A percentile compares a stretch with the other conserved stretches of the same genome.
These are phyloP conservation scores for Drosophila repleta DNA, from an alignment of 1,140 invertebrate genomes.

Conservation along the genomic window DNA sequence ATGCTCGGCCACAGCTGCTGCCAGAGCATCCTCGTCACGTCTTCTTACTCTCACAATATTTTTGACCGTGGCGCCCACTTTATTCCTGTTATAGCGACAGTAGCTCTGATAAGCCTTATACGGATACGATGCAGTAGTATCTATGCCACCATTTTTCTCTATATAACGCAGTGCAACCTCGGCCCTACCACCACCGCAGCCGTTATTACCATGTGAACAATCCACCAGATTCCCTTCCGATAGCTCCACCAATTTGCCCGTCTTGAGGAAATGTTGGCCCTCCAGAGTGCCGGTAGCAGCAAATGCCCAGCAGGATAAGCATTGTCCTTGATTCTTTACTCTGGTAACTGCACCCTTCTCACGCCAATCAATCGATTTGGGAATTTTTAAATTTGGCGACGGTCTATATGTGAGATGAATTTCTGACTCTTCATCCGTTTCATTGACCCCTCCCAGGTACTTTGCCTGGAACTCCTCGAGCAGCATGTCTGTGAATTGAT, in stretches of 20 bases:
- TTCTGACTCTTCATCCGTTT: no score
- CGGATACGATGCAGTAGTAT: conserved; percentile 89
- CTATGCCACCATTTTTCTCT: conserved; percentile 88
- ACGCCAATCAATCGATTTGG: no score
- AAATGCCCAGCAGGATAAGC: no score
- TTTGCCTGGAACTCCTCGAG: no score
- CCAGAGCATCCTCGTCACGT: conserved; percentile 84
- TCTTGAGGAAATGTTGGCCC: no score
- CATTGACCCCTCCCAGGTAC: no score
- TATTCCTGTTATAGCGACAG: conserved; percentile 2
- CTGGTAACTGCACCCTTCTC: no score
- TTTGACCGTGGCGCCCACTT: conserved; percentile 59
- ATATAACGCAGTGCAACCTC: conserved; percentile 90
- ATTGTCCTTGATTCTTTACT: no score
- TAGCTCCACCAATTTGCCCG: conserved; percentile 87
- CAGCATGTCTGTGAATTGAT: no score
- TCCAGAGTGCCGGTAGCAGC: no score
- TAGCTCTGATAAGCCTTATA: conserved; percentile 86
- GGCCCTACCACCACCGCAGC: conserved; percentile 92
- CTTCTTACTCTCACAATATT: conserved; percentile 85
- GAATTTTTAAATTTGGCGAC: no score
- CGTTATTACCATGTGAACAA: conserved; percentile 91
- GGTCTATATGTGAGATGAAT: no score
- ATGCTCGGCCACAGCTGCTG: conserved; percentile 88
- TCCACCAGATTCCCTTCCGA: conserved; percentile 96